A percentile compares a stretch with the other conserved stretches of the same genome.
Conservation (phyloP, 2,113 vertebrate genomes). For the Calidris pygmaea region DNA sequence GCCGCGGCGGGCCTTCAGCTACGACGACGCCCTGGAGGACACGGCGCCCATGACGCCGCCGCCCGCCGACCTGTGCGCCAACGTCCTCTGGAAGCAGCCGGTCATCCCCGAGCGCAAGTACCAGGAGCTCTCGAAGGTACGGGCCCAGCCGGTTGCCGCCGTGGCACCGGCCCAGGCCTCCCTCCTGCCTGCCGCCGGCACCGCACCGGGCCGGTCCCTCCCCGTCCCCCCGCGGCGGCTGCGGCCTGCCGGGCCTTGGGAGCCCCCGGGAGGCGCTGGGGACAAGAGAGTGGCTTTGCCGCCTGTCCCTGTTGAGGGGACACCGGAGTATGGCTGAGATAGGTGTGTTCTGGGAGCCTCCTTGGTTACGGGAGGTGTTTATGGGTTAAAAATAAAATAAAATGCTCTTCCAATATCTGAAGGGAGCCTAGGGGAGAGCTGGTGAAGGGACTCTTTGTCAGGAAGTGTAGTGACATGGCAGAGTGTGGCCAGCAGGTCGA, state of each 20-base stretch:
- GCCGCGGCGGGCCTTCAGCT: slow-evolving; percentile 82
- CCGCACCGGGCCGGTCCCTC: no score
- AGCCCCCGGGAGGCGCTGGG: background rate
- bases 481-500: no score
- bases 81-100: slow-evolving; percentile 85
- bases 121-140: slow-evolving; percentile 84
- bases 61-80: slow-evolving; percentile 80
- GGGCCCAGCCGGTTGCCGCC: background rate
- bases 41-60: slow-evolving; percentile 85
- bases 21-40: slow-evolving; percentile 87
- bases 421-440: no score
- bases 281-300: accelerated
- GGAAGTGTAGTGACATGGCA: no score
- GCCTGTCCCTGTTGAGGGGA: background rate
- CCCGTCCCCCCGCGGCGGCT: accelerated
- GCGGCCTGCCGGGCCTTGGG: background rate
- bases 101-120: slow-evolving; percentile 89
- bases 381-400: background rate
- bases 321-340: accelerated
- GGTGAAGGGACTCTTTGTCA: no score
- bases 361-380: background rate
- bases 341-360: accelerated
- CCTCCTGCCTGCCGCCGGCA: no score
- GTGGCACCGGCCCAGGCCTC: background rate
- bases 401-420: no score